Conservation (phyloP, 2,797 vertebrate genomes). For the Halcyon badia region DNA sequence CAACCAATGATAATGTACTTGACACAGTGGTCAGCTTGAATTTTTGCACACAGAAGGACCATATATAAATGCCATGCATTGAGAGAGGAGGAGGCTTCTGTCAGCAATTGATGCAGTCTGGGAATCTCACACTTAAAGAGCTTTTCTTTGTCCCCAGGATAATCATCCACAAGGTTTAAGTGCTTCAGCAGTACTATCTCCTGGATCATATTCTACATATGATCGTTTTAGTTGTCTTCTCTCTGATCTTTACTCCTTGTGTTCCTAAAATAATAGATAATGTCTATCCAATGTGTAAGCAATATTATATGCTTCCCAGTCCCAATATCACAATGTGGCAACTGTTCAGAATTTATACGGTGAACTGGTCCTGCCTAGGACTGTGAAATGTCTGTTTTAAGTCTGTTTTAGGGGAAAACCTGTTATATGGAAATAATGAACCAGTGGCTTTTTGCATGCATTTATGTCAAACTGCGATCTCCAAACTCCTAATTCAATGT, state of each 20-base stretch:
- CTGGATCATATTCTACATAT: background rate
- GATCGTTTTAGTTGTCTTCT: background rate
- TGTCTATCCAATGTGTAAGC: background rate
- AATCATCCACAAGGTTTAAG: background rate
- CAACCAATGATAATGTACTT: background rate
- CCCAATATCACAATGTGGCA: background rate
- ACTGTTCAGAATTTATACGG: background rate
- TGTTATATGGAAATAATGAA: background rate
- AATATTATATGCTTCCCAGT: background rate
- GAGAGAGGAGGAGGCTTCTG: background rate
- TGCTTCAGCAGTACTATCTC: background rate
- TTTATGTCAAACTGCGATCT: background rate
- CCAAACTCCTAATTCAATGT: background rate
- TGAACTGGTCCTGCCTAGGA: background rate
- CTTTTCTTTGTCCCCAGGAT: background rate
- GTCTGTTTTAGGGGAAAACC: background rate
- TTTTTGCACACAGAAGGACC: background rate
- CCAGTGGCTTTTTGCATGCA: background rate
- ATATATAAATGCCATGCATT: background rate
- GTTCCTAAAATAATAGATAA: background rate
- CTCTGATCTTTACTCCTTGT: background rate
- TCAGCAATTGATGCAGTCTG: background rate
- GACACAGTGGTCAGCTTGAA: background rate
- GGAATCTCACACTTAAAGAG: background rate
- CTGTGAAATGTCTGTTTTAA: background rate